Evolutionary conservation across 2,797 vertebrate species (phyloP).

Genomic region (Oophaga sylvatica): DNA sequence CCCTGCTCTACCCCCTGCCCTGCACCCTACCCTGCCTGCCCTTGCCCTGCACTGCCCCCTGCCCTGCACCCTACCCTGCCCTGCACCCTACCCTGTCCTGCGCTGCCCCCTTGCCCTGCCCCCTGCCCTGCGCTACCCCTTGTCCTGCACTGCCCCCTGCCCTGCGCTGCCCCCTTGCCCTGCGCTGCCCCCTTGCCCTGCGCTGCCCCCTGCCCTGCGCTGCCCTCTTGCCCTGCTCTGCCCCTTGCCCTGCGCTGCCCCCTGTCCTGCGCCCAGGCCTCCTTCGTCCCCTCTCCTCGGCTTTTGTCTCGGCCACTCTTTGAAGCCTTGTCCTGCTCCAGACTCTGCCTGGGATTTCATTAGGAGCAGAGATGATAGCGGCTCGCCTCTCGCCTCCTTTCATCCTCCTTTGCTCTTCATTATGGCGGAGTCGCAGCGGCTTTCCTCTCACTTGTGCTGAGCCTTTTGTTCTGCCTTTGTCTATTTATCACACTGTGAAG

Average conservation of each 20-base stretch:
- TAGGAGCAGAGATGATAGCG: slow-evolving; percentile 53
- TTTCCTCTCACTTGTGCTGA: slow-evolving; percentile 86
- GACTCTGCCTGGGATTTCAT: slow-evolving; percentile 51
- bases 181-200: too few species aligned
- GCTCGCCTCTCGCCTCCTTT: slow-evolving; percentile 64
- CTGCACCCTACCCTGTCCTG: too few species aligned
- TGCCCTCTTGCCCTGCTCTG: too few species aligned
- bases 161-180: too few species aligned
- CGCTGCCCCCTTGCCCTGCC: too few species aligned
- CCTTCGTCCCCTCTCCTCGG: slow-evolving; percentile 62
- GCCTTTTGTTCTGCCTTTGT: slow-evolving; percentile 98
- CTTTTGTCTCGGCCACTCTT: slow-evolving; percentile 65
- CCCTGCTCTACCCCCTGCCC: too few species aligned
- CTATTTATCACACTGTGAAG: slow-evolving; percentile 99
- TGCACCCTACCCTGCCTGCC: too few species aligned
- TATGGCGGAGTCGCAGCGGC: slow-evolving; percentile 82
- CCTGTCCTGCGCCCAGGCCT: slow-evolving; percentile 28
- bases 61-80: too few species aligned
- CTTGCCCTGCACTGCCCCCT: too few species aligned
- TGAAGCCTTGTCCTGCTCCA: slow-evolving; percentile 53
- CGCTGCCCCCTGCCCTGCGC: too few species aligned
- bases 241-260: not conserved
- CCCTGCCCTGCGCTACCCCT: too few species aligned
- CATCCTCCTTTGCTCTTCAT: slow-evolving; percentile 79
- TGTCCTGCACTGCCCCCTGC: too few species aligned